Evolutionary conservation across 2,888 invertebrate genomes (phyloP).

Genomic region (Augochlorella aurata): DNA sequence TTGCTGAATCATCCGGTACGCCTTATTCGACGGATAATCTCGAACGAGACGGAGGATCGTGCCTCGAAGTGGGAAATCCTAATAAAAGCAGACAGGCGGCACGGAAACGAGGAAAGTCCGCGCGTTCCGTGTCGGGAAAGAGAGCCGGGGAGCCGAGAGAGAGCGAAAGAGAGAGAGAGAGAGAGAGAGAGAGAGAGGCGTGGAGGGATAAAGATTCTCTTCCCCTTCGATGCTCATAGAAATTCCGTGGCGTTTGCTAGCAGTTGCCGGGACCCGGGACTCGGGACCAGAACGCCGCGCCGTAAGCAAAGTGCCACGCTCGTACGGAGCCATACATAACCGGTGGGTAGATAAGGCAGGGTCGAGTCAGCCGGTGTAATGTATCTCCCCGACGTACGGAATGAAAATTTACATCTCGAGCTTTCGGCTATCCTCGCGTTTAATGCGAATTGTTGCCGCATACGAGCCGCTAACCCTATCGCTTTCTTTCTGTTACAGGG

Average conservation of each 20-base stretch:
- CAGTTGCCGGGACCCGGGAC: conserved; percentile 58
- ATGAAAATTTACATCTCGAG: conserved; percentile 60
- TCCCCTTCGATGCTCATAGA: conserved; percentile 66
- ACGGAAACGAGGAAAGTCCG: conserved; percentile 55
- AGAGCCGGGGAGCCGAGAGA: conserved; percentile 12
- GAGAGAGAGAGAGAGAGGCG: conserved; percentile 33
- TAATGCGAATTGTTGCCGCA: conserved; percentile 50
- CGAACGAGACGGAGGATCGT: conserved; percentile 42
- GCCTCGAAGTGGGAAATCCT: conserved; percentile 59
- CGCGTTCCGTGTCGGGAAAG: conserved; percentile 42
- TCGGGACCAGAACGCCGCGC: conserved; percentile 23
- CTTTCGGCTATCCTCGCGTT: conserved; percentile 44
- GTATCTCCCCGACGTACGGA: conserved; percentile 58
- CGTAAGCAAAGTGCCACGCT: conserved; percentile 62
- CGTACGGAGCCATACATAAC: conserved; percentile 67
- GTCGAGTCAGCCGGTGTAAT: conserved; percentile 56
- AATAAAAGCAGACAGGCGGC: conserved; percentile 60
- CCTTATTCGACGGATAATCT: not conserved
- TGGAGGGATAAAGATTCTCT: conserved; percentile 25
- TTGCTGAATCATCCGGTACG: not conserved
- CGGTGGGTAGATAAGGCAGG: conserved; percentile 66
- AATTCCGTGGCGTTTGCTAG: conserved; percentile 69
- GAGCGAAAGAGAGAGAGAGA: conserved; percentile 21
- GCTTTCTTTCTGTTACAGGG: conserved; percentile 87
- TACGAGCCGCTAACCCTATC: not conserved